Percentiles rank a stretch among this genome's conserved stretches.
These are phyloP conservation scores for Tetranychus piercei DNA, from an alignment of 2,888 invertebrate genomes.

Conservation along the genomic window DNA sequence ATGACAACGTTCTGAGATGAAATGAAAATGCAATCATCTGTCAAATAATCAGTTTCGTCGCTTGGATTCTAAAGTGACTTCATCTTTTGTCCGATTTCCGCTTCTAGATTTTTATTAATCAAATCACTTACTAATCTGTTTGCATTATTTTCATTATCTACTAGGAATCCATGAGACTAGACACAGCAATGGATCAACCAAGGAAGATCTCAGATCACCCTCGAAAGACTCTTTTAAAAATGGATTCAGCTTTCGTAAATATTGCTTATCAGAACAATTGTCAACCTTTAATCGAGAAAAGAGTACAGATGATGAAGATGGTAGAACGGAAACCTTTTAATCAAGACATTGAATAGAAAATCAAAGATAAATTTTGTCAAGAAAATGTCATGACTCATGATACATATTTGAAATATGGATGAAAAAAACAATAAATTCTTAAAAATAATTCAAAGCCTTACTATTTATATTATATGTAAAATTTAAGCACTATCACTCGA, in stretches of 20 bases:
- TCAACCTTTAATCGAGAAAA: not conserved
- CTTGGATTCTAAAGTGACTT: not conserved
- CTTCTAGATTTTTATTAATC: not conserved
- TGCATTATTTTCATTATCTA: not conserved
- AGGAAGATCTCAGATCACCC: slow-evolving; percentile 2
- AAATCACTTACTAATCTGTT: not conserved
- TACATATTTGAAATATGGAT: too few species aligned
- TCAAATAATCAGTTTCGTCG: too few species aligned
- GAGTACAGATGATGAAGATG: not conserved
- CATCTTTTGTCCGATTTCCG: not conserved
- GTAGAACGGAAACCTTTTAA: not conserved
- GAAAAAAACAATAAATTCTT: too few species aligned
- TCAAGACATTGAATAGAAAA: not conserved
- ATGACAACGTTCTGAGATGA: too few species aligned
- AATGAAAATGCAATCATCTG: too few species aligned
- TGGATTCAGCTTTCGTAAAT: not conserved
- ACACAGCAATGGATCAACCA: slow-evolving; percentile 7
- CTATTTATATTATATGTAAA: too few species aligned
- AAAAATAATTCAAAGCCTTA: too few species aligned
- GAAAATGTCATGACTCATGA: too few species aligned
- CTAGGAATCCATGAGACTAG: not conserved
- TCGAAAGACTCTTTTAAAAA: not conserved
- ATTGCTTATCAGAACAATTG: slow-evolving; percentile 1
- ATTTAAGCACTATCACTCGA: too few species aligned
- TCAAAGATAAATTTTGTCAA: too few species aligned